These are phyloP conservation scores for Gouania willdenowi DNA, from an alignment of 2,797 vertebrate species.

Conservation along the genomic window DNA sequence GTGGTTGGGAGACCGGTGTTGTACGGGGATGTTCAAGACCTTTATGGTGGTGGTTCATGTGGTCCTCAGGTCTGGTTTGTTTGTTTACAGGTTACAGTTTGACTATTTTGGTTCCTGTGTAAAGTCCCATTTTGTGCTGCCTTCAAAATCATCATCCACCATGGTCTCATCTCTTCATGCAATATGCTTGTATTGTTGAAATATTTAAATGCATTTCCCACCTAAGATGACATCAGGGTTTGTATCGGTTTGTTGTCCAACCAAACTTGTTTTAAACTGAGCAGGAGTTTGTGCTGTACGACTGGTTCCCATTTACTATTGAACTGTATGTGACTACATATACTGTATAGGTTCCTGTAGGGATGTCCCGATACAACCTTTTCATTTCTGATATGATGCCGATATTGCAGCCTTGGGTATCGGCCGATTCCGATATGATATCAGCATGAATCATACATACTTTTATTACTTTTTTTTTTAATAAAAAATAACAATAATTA, in stretches of 20 bases:
- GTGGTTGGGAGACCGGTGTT: slow-evolving; percentile 40
- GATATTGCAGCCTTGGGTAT: no score
- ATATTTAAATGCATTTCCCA: not conserved
- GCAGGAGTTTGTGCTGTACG: not conserved
- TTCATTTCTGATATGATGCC: no score
- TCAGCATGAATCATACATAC: no score
- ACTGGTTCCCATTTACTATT: no score
- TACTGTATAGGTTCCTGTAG: no score
- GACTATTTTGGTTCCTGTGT: not conserved
- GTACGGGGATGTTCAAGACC: slow-evolving; percentile 38
- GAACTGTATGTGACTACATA: no score
- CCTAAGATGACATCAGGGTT: not conserved
- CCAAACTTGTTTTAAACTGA: not conserved
- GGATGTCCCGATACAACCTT: no score
- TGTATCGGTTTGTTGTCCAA: not conserved
- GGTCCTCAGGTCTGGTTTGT: slow-evolving; percentile 16
- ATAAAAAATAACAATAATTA: no score
- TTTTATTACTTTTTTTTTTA: no score
- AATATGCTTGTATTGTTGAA: not conserved
- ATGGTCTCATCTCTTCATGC: slow-evolving; percentile 7
- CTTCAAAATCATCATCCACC: not conserved
- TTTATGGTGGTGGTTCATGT: slow-evolving; percentile 38
- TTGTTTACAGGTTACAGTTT: not conserved
- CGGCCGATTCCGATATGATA: no score
- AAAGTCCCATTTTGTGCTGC: slow-evolving; percentile 14